phyloP scores from a whole-genome alignment of 2,113 vertebrate species.

The Dinomys branickii region DNA sequence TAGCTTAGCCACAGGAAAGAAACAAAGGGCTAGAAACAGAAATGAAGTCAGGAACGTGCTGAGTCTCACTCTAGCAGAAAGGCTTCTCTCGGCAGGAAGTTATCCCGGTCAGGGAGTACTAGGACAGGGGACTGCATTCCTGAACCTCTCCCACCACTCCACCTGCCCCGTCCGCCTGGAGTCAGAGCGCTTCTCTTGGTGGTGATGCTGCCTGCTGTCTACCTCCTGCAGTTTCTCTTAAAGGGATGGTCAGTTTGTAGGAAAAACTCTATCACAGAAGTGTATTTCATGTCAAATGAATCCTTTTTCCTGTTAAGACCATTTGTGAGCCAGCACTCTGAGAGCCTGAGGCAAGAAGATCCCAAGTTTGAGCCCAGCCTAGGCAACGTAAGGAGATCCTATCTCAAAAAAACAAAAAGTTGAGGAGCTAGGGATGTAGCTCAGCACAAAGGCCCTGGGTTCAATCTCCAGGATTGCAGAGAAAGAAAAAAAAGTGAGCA shows the following conservation, averaged over 20 bases:
- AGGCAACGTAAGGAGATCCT: neutral
- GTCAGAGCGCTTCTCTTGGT: neutral
- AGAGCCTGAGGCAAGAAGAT: neutral
- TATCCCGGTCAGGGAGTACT: neutral
- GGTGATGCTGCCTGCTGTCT: neutral
- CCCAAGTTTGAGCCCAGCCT: neutral
- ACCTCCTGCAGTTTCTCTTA: neutral
- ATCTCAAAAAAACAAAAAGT: neutral
- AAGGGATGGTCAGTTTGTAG: neutral
- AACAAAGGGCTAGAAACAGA: neutral
- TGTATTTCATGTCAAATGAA: neutral
- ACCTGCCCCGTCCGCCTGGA: neutral
- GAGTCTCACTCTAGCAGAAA: neutral
- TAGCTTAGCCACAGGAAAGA: neutral
- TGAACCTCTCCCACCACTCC: neutral
- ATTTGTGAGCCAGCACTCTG: neutral
- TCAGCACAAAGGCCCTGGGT: neutral
- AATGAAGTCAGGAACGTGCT: neutral
- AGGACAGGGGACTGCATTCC: neutral
- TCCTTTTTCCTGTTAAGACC: neutral
- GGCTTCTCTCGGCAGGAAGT: neutral
- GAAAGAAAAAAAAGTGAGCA: neutral
- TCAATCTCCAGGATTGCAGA: neutral
- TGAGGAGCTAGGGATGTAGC: neutral
- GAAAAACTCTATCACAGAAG: slow-evolving; percentile 7